Base-by-base conservation (phyloP, 2,888 invertebrate genomes). In the Coremacera marginata region DNA sequence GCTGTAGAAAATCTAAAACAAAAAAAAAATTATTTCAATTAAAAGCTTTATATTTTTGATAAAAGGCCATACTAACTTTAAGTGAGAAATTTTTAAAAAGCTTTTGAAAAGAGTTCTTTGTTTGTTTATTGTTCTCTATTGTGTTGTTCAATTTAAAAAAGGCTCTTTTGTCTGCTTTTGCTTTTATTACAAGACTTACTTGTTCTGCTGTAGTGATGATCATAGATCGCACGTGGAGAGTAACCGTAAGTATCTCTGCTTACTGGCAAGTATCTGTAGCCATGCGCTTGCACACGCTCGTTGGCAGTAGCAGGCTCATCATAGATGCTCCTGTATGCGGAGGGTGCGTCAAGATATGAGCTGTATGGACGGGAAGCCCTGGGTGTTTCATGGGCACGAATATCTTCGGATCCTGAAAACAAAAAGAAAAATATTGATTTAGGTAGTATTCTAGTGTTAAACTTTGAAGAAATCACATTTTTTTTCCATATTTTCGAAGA, bases 231-330 rank as follows among this genome's bases (percentile, higher is more conserved):
- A 90, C 96, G 93, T 84, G 96, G 96, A 84, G 95, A 95, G 91
- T 96, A 96, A 82, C 96, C 96, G 91, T 96, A 96, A 87, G 93
- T 94, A 89, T 96, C 96, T 88, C 96, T 94, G 91, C 96, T 96
- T 85, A 96, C 94, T 84, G 96, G 96, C 90, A 95, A 92, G 91
- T 96, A 96, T 91, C 96, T 94, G 93, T 96, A 96, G 86, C 96
- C 96, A 88, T 95, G 95, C 77, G 94, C 94, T 88, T 94, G 92
- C 91, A 96, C 95, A 90, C 96, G 94, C 90, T 95, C 95, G 83
- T 93, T 93, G 83, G 95, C 94, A 86, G 92, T 93, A 81, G 92
- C 90, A 84, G 96, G 95, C 89, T 95, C 95, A 89, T 96, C 95
- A 90, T 93, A 96, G 92, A 96, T 96, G 85, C 95, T 95, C 91